Evolutionary conservation across 2,113 vertebrate species (phyloP).

Genomic region (Seriola quinqueradiata): DNA sequence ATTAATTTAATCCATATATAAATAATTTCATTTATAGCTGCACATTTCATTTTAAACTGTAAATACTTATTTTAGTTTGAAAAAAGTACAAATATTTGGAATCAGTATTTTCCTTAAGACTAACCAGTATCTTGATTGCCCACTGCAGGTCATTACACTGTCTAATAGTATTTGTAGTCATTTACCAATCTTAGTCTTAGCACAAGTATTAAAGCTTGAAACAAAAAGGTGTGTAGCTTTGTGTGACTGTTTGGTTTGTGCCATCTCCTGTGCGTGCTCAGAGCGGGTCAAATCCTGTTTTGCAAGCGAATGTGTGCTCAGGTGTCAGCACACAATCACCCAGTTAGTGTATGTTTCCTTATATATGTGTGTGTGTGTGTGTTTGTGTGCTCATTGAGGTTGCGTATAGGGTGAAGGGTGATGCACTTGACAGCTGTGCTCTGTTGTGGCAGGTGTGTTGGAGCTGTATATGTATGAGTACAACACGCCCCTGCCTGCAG

Average conservation of each 20-base stretch:
- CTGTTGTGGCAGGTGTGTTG: slow-evolving; percentile 75
- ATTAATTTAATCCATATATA: slow-evolving; percentile 56
- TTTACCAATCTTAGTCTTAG: not conserved
- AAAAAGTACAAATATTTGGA: not conserved
- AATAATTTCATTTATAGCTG: slow-evolving; percentile 49
- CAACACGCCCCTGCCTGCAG: slow-evolving; percentile 62
- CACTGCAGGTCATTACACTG: not conserved
- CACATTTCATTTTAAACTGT: slow-evolving; percentile 6
- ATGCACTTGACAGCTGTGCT: slow-evolving; percentile 74
- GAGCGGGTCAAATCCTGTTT: slow-evolving; percentile 59
- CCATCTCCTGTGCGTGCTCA: not conserved
- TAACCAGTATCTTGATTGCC: not conserved
- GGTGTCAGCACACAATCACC: slow-evolving; percentile 54
- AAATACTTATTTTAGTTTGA: not conserved
- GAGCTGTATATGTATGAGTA: slow-evolving; percentile 58
- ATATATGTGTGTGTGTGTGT: slow-evolving; percentile 36
- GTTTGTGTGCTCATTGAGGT: slow-evolving; percentile 39
- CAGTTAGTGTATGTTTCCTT: slow-evolving; percentile 41
- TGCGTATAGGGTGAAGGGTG: slow-evolving; percentile 61
- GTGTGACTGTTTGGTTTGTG: slow-evolving; percentile 16
- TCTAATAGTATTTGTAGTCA: no score
- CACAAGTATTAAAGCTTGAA: not conserved
- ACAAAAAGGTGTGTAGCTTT: not conserved
- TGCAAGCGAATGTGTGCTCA: slow-evolving; percentile 60
- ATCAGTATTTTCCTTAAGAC: not conserved